phyloP scores from a whole-genome alignment of 2,113 vertebrate genomes.

The Galemys pyrenaicus region DNA sequence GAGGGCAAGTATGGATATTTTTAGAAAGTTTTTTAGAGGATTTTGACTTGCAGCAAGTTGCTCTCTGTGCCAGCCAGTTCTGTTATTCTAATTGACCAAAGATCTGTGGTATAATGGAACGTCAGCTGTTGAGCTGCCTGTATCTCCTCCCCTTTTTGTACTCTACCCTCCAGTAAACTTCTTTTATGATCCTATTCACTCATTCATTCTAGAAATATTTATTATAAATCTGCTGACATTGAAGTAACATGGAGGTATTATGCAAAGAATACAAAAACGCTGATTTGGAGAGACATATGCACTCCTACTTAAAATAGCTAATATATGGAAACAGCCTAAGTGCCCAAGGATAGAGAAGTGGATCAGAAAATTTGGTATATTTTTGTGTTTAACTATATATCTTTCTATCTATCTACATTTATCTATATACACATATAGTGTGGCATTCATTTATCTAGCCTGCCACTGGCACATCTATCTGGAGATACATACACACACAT shows the following conservation, averaged over 20 bases:
- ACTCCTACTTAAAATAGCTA: too few species aligned
- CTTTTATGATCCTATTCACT: not conserved
- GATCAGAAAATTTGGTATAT: too few species aligned
- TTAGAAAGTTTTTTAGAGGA: not conserved
- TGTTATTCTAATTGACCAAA: not conserved
- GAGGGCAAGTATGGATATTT: not conserved
- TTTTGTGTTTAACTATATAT: too few species aligned
- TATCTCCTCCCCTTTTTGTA: not conserved
- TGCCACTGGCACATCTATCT: slow-evolving; percentile 28
- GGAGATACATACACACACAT: not conserved
- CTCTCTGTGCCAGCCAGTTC: not conserved
- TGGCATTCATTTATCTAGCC: slow-evolving; percentile 40
- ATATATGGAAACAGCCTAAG: too few species aligned
- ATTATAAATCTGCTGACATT: not conserved
- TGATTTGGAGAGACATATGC: not conserved
- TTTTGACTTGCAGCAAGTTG: not conserved
- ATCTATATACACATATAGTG: not conserved
- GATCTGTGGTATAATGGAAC: fast-evolving
- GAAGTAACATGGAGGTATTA: not conserved
- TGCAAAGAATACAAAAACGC: not conserved
- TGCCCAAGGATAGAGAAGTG: too few species aligned
- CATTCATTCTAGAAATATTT: not conserved
- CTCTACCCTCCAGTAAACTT: not conserved
- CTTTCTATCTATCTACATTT: too few species aligned
- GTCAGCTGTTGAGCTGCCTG: not conserved